phyloP scores from a whole-genome alignment of 2,797 vertebrate genomes.

The Phrynocephalus forsythii region DNA sequence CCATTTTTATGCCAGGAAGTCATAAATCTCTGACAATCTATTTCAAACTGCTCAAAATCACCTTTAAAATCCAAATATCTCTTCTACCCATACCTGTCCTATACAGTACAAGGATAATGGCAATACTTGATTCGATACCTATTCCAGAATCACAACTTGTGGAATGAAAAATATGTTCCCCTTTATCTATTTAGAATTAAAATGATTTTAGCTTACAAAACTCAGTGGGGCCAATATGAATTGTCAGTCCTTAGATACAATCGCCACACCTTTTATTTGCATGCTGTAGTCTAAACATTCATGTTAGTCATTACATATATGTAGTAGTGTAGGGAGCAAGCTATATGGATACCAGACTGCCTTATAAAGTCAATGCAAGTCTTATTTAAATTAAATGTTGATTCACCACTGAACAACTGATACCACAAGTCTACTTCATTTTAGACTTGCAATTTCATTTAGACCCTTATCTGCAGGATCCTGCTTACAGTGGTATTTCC shows the following conservation, averaged over 20 bases:
- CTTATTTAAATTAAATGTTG: no score
- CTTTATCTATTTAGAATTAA: neutral
- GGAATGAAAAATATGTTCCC: neutral
- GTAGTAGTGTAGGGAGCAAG: no score
- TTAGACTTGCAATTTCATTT: no score
- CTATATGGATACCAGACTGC: no score
- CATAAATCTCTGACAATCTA: neutral
- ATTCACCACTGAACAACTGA: no score
- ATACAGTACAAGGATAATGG: neutral
- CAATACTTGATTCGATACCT: neutral
- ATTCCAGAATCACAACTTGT: neutral
- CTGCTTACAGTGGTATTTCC: neutral
- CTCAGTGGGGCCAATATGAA: neutral
- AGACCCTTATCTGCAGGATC: neutral
- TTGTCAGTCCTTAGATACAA: neutral
- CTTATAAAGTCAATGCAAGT: no score
- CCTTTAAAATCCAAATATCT: neutral
- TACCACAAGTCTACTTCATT: no score
- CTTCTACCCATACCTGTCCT: neutral
- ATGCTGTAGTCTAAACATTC: no score
- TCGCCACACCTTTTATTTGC: no score
- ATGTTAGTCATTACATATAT: no score
- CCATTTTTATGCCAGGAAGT: neutral
- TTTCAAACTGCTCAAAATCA: neutral
- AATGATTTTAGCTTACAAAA: neutral